Evolutionary conservation across 2,113 vertebrate species (phyloP).

Genomic region (Vidua macroura): DNA sequence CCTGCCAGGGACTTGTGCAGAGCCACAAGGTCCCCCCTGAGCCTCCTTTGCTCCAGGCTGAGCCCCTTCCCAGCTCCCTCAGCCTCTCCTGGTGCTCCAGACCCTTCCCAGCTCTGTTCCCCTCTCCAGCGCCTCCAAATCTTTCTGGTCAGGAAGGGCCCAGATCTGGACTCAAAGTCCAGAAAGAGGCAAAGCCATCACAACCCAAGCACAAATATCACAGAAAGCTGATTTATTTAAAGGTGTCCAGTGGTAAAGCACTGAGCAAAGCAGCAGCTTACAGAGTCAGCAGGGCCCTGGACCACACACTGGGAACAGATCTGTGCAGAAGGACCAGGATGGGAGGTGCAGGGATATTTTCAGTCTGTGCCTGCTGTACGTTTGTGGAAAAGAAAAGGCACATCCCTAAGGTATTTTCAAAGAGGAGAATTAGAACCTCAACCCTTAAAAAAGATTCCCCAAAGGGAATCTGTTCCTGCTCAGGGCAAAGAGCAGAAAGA

Average conservation of each 20-base stretch:
- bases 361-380: rapidly evolving
- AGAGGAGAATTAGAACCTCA: background rate
- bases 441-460: background rate
- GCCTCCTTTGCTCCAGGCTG: background rate
- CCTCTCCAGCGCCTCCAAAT: background rate
- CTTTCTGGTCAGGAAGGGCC: background rate
- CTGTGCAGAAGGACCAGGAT: background rate
- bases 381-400: background rate
- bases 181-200: background rate
- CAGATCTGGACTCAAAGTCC: background rate
- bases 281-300: background rate
- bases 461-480: background rate
- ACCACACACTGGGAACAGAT: background rate
- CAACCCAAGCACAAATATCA: background rate
- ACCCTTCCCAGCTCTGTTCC: background rate
- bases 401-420: background rate
- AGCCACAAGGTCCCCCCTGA: background rate
- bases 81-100: background rate
- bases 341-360: background rate
- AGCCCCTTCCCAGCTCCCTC: background rate
- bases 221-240: background rate
- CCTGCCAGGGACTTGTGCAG: background rate
- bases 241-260: background rate
- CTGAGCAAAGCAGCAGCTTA: background rate
- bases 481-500: background rate